Evolutionary conservation across 2,797 vertebrate genomes (phyloP).

Genomic region (Aerospiza tachiro): DNA sequence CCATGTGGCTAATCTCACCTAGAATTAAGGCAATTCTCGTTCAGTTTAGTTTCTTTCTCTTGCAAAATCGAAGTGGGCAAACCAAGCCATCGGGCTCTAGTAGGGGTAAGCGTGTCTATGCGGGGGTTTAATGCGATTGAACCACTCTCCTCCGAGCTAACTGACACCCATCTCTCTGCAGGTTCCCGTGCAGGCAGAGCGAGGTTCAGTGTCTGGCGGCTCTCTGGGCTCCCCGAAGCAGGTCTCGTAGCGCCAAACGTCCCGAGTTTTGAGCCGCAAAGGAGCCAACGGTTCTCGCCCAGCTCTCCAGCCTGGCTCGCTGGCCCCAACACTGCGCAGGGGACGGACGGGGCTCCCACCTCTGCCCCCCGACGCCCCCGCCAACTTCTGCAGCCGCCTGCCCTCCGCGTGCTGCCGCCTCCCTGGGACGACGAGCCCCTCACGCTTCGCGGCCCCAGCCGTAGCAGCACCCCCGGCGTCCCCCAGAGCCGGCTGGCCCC

Average conservation of each 20-base stretch:
- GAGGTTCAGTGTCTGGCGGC: neutral
- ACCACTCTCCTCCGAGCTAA: neutral
- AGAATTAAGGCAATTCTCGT: neutral
- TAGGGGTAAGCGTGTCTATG: fast-evolving
- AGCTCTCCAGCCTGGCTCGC: neutral
- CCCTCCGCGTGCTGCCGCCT: neutral
- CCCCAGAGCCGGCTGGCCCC: neutral
- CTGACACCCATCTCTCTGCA: neutral
- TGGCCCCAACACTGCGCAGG: neutral
- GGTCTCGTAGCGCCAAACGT: neutral
- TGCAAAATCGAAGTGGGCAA: neutral
- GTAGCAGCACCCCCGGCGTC: fast-evolving
- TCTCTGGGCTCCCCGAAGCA: neutral
- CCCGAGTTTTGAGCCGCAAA: neutral
- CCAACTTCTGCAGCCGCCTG: neutral
- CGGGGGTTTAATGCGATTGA: neutral
- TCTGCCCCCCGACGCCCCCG: neutral
- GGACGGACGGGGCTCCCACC: neutral
- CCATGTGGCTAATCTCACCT: neutral
- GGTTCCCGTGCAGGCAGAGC: neutral
- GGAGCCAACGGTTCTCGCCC: neutral
- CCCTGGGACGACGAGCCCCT: neutral
- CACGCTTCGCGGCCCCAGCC: fast-evolving
- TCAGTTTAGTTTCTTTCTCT: neutral
- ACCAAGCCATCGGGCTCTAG: neutral